These are phyloP conservation scores for Apotomis capreana DNA, from an alignment of 2,888 invertebrate species.

Conservation along the genomic window DNA sequence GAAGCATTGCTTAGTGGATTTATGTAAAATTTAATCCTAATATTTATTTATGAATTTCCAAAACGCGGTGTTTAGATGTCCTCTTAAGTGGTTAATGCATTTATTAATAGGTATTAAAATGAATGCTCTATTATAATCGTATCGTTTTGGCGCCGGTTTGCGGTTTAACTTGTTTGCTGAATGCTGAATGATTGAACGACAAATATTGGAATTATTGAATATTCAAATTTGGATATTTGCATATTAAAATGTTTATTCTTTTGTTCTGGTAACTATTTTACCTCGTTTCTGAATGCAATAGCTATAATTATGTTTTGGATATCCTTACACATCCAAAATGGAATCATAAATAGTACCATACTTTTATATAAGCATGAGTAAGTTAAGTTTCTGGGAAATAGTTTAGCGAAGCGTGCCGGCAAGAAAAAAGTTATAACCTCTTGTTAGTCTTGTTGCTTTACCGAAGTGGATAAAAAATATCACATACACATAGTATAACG, in stretches of 20 bases:
- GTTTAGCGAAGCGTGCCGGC: too few relatives aligned
- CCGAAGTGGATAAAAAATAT: too few relatives aligned
- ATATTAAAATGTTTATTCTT: background rate
- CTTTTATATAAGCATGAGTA: too few relatives aligned
- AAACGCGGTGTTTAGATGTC: background rate
- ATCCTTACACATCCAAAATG: too few relatives aligned
- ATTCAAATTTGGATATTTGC: background rate
- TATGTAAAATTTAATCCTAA: background rate
- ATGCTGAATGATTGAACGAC: slow-evolving; percentile 1
- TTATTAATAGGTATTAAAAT: slow-evolving; percentile 30
- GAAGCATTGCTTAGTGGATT: too few relatives aligned
- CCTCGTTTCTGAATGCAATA: too few relatives aligned
- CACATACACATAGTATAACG: too few relatives aligned
- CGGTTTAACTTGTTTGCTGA: slow-evolving; percentile 17
- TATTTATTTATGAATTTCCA: background rate
- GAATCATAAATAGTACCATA: too few relatives aligned
- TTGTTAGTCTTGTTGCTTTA: too few relatives aligned
- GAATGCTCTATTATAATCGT: slow-evolving; percentile 8
- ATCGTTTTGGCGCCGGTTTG: slow-evolving; percentile 18
- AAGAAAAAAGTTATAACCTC: too few relatives aligned
- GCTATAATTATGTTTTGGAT: too few relatives aligned
- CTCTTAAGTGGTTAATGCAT: slow-evolving; percentile 27
- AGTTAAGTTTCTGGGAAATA: too few relatives aligned
- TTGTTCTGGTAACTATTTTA: background rate
- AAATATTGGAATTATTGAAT: slow-evolving; percentile 8